Percentiles rank a stretch among this genome's conserved stretches.
phyloP scores from a whole-genome alignment of 2,113 vertebrate genomes.

The Thunnus thynnus region DNA sequence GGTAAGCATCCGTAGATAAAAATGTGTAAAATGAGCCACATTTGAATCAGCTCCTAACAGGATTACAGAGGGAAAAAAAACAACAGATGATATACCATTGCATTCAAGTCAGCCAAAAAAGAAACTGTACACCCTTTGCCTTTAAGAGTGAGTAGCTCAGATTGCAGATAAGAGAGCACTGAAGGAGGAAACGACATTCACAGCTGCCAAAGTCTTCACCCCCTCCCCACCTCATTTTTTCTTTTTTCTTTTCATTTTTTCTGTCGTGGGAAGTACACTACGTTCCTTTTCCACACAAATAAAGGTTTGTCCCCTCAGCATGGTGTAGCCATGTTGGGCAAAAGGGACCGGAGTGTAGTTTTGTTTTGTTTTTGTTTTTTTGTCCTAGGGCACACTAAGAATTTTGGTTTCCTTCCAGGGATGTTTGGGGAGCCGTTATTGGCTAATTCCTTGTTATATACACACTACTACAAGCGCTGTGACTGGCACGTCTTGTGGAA shows the following conservation, averaged over 20 bases:
- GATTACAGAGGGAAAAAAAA: too few species aligned
- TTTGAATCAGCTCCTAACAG: background rate
- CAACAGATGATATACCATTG: background rate
- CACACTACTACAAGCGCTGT: constrained; percentile 13
- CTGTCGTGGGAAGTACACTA: constrained; percentile 65
- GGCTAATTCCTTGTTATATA: constrained; percentile 28
- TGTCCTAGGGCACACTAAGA: background rate
- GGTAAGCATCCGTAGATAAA: constrained; percentile 82
- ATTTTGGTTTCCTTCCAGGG: constrained; percentile 26
- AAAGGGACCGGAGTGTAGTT: constrained; percentile 16
- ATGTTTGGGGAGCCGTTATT: constrained; percentile 31
- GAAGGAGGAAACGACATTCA: constrained; percentile 56
- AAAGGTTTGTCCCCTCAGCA: constrained; percentile 52
- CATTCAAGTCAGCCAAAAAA: constrained; percentile 1
- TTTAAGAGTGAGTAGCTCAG: constrained; percentile 50
- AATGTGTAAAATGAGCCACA: background rate
- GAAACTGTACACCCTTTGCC: constrained; percentile 24
- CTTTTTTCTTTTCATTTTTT: constrained; percentile 32
- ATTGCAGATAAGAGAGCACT: constrained; percentile 60
- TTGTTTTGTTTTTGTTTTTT: background rate
- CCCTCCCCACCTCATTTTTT: constrained; percentile 27
- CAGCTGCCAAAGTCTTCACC: constrained; percentile 59
- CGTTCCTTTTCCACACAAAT: constrained; percentile 62
- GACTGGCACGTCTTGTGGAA: constrained; percentile 52
- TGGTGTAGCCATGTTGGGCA: constrained; percentile 23